A percentile compares a stretch with the other conserved stretches of the same genome.
Evolutionary conservation across 64 coral and sea anemone species (phyloP).

Genomic region (Pocillopora verrucosa): DNA sequence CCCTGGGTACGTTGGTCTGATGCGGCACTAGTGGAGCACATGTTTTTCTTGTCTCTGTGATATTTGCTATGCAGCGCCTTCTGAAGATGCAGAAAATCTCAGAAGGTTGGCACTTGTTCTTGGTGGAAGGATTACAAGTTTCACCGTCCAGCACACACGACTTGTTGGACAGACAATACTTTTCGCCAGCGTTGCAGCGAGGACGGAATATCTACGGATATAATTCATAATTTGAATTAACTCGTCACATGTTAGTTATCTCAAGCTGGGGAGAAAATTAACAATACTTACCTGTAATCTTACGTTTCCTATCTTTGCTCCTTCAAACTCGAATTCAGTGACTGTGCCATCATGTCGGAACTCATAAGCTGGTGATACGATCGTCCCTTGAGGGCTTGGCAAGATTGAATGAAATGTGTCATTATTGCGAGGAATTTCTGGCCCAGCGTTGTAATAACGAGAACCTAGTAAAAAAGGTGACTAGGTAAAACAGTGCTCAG

Average conservation of each 20-base stretch:
- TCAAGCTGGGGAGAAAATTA: not conserved
- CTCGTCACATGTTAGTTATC: too few species aligned
- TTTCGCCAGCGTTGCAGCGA: slow-evolving; percentile 37
- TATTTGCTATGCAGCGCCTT: slow-evolving; percentile 62
- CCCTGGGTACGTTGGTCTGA: slow-evolving; percentile 49
- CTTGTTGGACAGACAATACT: slow-evolving; percentile 69
- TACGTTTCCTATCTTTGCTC: slow-evolving; percentile 53
- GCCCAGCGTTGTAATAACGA: slow-evolving; percentile 67
- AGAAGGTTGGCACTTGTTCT: slow-evolving; percentile 36
- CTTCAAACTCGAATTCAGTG: slow-evolving; percentile 90
- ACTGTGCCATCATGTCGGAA: slow-evolving; percentile 66
- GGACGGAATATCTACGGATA: slow-evolving; percentile 65
- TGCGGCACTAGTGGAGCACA: slow-evolving; percentile 43
- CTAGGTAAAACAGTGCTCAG: not conserved
- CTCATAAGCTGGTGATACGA: slow-evolving; percentile 63
- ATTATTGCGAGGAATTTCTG: slow-evolving; percentile 63
- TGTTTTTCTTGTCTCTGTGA: slow-evolving; percentile 34
- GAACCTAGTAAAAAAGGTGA: slow-evolving; percentile 28
- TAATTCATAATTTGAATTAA: too few species aligned
- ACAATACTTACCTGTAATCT: slow-evolving; percentile 43
- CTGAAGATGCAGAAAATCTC: slow-evolving; percentile 75
- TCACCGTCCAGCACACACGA: slow-evolving; percentile 33
- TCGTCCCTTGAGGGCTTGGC: slow-evolving; percentile 37
- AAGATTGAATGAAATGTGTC: not conserved
- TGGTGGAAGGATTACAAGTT: slow-evolving; percentile 19